A percentile compares a stretch with the other conserved stretches of the same genome.
phyloP scores from a whole-genome alignment of 1,140 invertebrate genomes.

The Drosophila varians region DNA sequence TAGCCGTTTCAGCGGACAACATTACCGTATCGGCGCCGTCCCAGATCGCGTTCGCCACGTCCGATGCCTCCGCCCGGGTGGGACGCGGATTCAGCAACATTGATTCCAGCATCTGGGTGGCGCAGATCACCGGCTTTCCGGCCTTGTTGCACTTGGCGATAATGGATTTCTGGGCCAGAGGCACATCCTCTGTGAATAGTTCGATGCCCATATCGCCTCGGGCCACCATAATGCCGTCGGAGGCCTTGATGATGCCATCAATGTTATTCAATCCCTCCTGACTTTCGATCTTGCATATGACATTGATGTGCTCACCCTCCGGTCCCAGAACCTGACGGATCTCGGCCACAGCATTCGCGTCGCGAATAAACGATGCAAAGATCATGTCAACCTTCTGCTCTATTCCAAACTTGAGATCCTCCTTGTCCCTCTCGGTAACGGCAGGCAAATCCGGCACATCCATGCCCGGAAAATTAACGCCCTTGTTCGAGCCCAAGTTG shows the following conservation, averaged over 20 bases:
- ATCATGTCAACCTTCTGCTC: constrained; percentile 98
- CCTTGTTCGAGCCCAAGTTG: constrained; percentile 95
- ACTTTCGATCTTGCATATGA: constrained; percentile 99
- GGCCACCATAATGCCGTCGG: constrained; percentile 98
- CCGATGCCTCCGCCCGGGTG: constrained; percentile 96
- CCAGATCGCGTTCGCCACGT: constrained; percentile 98
- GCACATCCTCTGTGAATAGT: constrained; percentile 98
- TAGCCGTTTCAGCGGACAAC: constrained; percentile 99
- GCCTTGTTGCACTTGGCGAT: constrained; percentile 94
- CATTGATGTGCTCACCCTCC: constrained; percentile 95
- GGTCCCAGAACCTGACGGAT: constrained; percentile 95
- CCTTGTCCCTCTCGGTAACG: constrained; percentile 98
- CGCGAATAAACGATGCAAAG: constrained; percentile 98
- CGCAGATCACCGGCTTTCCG: constrained; percentile 98
- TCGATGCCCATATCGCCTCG: constrained; percentile 98
- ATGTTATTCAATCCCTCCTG: constrained; percentile 97
- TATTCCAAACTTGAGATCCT: constrained; percentile 96
- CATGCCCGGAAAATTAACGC: constrained; percentile 96
- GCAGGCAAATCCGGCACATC: constrained; percentile 95
- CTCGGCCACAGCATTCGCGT: constrained; percentile 93
- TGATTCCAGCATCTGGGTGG: constrained; percentile 98
- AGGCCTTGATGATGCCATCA: constrained; percentile 94
- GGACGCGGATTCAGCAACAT: constrained; percentile 98
- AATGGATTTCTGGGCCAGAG: constrained; percentile 98
- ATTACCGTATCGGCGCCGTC: constrained; percentile 99